A percentile compares a stretch with the other conserved stretches of the same genome.
phyloP scores from a whole-genome alignment of 2,888 invertebrate genomes.

The Achlya flavicornis region DNA sequence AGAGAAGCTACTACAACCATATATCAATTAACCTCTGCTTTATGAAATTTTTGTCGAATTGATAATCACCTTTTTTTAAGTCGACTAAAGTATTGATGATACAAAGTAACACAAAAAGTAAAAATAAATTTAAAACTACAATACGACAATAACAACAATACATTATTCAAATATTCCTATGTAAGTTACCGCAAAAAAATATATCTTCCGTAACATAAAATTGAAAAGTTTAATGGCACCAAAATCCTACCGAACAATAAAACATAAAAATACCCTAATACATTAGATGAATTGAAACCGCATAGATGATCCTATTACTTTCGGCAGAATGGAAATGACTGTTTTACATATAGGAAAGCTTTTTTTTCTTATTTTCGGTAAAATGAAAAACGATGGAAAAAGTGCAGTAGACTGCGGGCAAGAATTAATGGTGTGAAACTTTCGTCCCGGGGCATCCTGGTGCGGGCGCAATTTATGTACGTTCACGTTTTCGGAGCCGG shows the following conservation, averaged over 20 bases:
- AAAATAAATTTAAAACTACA: background rate
- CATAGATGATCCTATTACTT: constrained; percentile 74
- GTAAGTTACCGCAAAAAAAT: constrained; percentile 46
- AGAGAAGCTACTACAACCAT: too few relatives aligned
- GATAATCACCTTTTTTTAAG: background rate
- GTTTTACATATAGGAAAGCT: constrained; percentile 76
- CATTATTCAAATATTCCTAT: constrained; percentile 32
- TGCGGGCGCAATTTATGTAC: constrained; percentile 66
- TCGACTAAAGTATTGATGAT: background rate
- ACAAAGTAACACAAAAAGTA: background rate
- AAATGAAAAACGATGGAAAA: constrained; percentile 53
- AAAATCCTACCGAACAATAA: constrained; percentile 73
- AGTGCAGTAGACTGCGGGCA: constrained; percentile 74
- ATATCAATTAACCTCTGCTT: too few relatives aligned
- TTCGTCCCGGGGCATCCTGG: constrained; percentile 49
- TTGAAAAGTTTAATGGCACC: constrained; percentile 76
- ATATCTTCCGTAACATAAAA: constrained; percentile 81
- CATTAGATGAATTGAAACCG: constrained; percentile 52
- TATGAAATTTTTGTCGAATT: too few relatives aligned
- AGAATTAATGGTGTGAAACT: constrained; percentile 81
- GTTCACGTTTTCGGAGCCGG: constrained; percentile 47
- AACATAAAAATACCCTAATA: constrained; percentile 72
- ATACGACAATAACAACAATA: constrained; percentile 44
- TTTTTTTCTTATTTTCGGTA: constrained; percentile 34
- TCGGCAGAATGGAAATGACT: constrained; percentile 54